Evolutionary conservation across 2,888 invertebrate genomes (phyloP), one percentile per base, ranked within the genome.

Genomic region (Spialia ferax): DNA sequence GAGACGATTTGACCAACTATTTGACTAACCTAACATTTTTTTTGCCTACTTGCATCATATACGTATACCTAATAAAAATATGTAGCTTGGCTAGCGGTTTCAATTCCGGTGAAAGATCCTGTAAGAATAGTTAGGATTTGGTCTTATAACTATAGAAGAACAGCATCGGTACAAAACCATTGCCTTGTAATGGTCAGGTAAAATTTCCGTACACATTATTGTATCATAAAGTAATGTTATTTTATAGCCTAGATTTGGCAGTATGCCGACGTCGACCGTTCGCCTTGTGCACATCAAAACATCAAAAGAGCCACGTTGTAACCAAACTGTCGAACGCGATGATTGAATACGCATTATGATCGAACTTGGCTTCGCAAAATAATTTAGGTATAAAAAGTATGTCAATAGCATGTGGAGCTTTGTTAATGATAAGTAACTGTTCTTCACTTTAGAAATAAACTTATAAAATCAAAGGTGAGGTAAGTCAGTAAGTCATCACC

Each of bases 201-300:
- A 84, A 85, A 81, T 76, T 84, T 85, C 85, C 83, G 82, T 23
- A 13, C 32, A 23, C 45, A 23, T 61, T 63, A 68, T 68, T 70
- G 60, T 70, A 72, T 74, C 75, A 45, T 45, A 45, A 45, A 45
- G 75, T 77, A 75, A 79, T 80, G 78, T 83, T 79, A 78, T 83
- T 82, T 82, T 71, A 73, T 73, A 69, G 71, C 66, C 69, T 68
- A 72, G 72, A 60, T 77, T 80, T 86, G 86, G 86, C 86, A 85
- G 74, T 70, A 60, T 81, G 86, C 85, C 86, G 74, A 60, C 32
- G 71, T 67, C 71, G 3, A 69, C 71, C 62, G 65, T 71, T 64
- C 56, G 56, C 63, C 63, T 63, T 63, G 63, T 54, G 63, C 32
- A 45, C 45, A 45, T 45, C 45, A 18, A 45, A 18, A 56, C 60